Base-by-base conservation (phyloP, 1,140 invertebrate species). In the Drosophila asahinai region DNA sequence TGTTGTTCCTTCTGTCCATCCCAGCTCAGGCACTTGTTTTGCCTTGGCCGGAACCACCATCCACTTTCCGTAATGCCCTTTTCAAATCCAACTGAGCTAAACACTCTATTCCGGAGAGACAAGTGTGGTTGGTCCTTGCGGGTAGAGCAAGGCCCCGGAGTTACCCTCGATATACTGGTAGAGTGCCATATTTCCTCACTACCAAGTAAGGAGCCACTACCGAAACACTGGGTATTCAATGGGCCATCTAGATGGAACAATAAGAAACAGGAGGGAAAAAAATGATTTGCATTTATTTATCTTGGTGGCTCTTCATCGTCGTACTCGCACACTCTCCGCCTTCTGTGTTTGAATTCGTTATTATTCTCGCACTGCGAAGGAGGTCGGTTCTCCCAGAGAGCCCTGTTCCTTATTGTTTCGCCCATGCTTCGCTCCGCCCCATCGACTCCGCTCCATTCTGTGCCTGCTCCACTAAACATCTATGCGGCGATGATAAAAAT, bases 261-360 rank as follows among this genome's bases (percentile, higher is more conserved):
- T 68, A 55, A 62, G 43, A 78, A 77, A 64, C 38, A 43, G 38
- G 25, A 54, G 14, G 19, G 33, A 66, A 64, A 60, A 81, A 89
- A 89, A 87, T 87, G 61, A 89, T 89, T 89, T 89, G 84, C 84
- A 89, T 89, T 89, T 89, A 87, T 87, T 83, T 86, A 82, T 86
- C 81, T 80, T 57, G 63, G 77, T 51, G 33, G 71, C 55, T 67
- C 49, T 42, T 65, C 47, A 48, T 40, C 70, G 51, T 40, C 17
- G 15, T 22, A n/a, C 57, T 42, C 22, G 52, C 14, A 25, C 54
- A 27, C 17, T 15, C 8, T 15, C 33, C 52, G 15, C 19, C 61
- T 30, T 40, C 57, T 61, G 67, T 61, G 38, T 45, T 73, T 73
- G 70, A 73, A 73, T 73, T 73, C 51, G 70, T 73, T 73, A 61